phyloP scores from a whole-genome alignment of 1,140 invertebrate species.

The Lysiphlebus fabarum region DNA sequence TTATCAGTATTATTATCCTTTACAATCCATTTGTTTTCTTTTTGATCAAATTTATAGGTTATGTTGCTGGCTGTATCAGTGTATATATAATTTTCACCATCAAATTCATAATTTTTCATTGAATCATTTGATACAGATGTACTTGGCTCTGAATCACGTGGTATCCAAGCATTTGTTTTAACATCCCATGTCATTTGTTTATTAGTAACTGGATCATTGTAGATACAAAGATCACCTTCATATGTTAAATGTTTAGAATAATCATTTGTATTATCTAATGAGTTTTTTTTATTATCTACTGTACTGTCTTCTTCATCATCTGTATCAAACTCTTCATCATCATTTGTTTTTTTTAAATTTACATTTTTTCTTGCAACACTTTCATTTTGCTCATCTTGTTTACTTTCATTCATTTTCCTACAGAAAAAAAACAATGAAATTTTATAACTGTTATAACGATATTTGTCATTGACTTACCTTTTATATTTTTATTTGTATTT shows the following conservation, averaged over 20 bases:
- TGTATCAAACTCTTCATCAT: slow-evolving; percentile 41
- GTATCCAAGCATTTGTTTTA: slow-evolving; percentile 59
- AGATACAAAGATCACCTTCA: slow-evolving; percentile 67
- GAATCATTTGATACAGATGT: slow-evolving; percentile 25
- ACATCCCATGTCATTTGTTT: slow-evolving; percentile 68
- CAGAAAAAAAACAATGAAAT: too few species aligned
- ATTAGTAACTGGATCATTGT: slow-evolving; percentile 68
- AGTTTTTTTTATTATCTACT: slow-evolving; percentile 6
- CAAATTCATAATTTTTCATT: slow-evolving; percentile 53
- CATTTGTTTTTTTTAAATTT: slow-evolving; percentile 20
- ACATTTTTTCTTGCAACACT: neutral
- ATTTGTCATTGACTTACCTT: too few species aligned
- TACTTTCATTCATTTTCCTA: neutral
- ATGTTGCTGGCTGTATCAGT: slow-evolving; percentile 51
- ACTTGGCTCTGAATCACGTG: slow-evolving; percentile 23
- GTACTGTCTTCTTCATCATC: slow-evolving; percentile 35
- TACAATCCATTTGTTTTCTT: slow-evolving; percentile 63
- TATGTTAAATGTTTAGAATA: slow-evolving; percentile 62
- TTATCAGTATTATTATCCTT: slow-evolving; percentile 38
- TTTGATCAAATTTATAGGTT: slow-evolving; percentile 48
- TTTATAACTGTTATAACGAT: too few species aligned
- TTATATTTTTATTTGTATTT: too few species aligned
- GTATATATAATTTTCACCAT: slow-evolving; percentile 56
- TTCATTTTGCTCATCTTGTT: neutral
- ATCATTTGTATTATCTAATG: slow-evolving; percentile 27